A percentile compares a stretch with the other conserved stretches of the same genome.
These are phyloP conservation scores for Peromyscus aztecus DNA, from an alignment of 2,797 vertebrate species.

Conservation along the genomic window DNA sequence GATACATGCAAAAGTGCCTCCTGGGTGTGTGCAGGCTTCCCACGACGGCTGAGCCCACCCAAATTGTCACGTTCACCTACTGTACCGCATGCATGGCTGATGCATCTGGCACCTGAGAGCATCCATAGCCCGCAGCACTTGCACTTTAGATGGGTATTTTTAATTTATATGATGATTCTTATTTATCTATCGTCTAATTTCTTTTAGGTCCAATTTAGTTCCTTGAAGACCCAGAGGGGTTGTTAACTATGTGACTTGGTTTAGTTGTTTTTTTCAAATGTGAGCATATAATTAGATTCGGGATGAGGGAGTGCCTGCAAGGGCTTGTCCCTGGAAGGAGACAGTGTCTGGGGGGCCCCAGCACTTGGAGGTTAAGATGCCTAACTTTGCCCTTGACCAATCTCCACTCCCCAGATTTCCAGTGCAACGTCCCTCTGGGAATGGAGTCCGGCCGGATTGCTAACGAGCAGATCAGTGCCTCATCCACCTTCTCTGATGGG, in stretches of 20 bases:
- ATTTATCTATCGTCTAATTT: slow-evolving; percentile 75
- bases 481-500: slow-evolving; percentile 93
- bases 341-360: neutral
- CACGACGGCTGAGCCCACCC: slow-evolving; percentile 71
- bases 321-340: slow-evolving; percentile 66
- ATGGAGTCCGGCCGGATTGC: slow-evolving; percentile 97
- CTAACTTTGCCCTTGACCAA: slow-evolving; percentile 57
- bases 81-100: neutral
- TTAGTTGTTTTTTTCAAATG: slow-evolving; percentile 62
- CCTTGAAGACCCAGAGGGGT: slow-evolving; percentile 70
- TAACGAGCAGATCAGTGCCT: slow-evolving; percentile 96
- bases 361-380: neutral
- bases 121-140: slow-evolving; percentile 69
- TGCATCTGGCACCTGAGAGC: slow-evolving; percentile 57
- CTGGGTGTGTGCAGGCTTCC: slow-evolving; percentile 73
- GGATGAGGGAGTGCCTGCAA: slow-evolving; percentile 57
- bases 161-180: slow-evolving; percentile 79
- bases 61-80: slow-evolving; percentile 59
- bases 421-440: slow-evolving; percentile 95
- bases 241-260: slow-evolving; percentile 59
- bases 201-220: slow-evolving; percentile 77
- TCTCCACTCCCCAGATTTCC: slow-evolving; percentile 90
- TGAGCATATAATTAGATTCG: slow-evolving; percentile 54
- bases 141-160: slow-evolving; percentile 61
- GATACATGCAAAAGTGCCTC: slow-evolving; percentile 45